Conservation (phyloP, 2,888 invertebrate genomes). For the Allophyes oxyacanthae region DNA sequence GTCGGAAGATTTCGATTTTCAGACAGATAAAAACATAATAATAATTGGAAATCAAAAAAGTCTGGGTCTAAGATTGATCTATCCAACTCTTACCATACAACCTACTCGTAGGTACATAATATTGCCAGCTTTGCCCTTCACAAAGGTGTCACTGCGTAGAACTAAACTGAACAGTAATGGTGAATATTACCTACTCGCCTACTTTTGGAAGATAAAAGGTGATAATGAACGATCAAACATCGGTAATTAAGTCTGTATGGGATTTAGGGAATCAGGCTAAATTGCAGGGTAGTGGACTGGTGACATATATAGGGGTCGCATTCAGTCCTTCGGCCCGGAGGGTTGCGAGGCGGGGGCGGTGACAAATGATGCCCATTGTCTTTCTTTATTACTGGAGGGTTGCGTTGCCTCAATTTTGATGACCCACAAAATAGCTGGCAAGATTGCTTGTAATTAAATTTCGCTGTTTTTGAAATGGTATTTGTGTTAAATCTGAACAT, state of each 20-base stretch:
- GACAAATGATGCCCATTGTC: constrained; percentile 85
- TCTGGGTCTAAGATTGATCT: no score
- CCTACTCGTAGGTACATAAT: no score
- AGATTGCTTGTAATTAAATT: constrained; percentile 53
- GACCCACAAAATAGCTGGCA: constrained; percentile 53
- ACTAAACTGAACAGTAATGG: no score
- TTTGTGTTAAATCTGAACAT: not conserved
- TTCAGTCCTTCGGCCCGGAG: constrained; percentile 48
- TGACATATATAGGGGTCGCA: constrained; percentile 54
- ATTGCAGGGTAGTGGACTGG: constrained; percentile 42
- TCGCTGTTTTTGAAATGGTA: constrained; percentile 16
- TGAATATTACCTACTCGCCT: no score
- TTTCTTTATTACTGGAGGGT: constrained; percentile 76
- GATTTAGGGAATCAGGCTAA: constrained; percentile 39
- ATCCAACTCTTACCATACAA: no score
- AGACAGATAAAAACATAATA: no score
- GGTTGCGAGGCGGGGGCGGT: constrained; percentile 55
- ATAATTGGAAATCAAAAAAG: no score
- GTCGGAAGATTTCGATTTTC: no score
- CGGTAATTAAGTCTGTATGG: constrained; percentile 53
- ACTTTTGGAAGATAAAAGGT: constrained; percentile 40
- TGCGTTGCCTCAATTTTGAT: constrained; percentile 50
- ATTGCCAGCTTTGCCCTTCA: no score
- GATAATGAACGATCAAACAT: constrained; percentile 35
- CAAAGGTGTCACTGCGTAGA: no score